Percentiles rank a stretch among this genome's conserved stretches.
These are phyloP conservation scores for Diuraphis noxia DNA, from an alignment of 1,140 invertebrate genomes.

Conservation along the genomic window DNA sequence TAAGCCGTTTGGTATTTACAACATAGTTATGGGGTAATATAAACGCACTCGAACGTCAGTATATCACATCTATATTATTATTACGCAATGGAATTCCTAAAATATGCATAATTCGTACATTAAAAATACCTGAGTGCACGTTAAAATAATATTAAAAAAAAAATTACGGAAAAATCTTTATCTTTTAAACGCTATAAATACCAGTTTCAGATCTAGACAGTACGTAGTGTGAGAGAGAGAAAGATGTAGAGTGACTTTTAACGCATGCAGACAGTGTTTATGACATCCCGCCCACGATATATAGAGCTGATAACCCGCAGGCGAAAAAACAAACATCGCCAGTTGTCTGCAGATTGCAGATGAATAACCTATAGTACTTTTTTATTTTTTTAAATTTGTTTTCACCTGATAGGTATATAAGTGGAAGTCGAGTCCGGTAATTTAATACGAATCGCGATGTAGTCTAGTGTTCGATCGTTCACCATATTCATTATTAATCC, in stretches of 20 bases:
- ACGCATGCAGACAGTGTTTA: not conserved
- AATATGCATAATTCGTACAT: conserved; percentile 5
- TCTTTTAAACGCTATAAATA: conserved; percentile 1
- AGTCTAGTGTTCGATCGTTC: not conserved
- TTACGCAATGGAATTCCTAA: conserved; percentile 1
- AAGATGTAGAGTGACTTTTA: not conserved
- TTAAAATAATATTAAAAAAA: not conserved
- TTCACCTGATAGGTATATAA: not conserved
- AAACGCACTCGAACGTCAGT: conserved; percentile 3
- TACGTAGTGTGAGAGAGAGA: not conserved
- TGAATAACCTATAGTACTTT: not conserved
- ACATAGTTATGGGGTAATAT: not conserved
- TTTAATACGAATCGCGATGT: not conserved
- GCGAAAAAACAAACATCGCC: not conserved
- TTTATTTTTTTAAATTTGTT: no score
- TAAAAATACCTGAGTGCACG: not conserved
- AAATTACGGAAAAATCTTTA: not conserved
- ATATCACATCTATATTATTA: not conserved
- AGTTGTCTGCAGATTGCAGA: not conserved
- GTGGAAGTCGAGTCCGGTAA: not conserved
- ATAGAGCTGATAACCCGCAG: not conserved
- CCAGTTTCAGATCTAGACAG: not conserved
- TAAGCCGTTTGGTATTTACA: not conserved
- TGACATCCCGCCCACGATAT: not conserved
- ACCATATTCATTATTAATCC: not conserved